phyloP scores from a whole-genome alignment of 2,888 invertebrate species.

The Pristionchus fissidentatus region DNA sequence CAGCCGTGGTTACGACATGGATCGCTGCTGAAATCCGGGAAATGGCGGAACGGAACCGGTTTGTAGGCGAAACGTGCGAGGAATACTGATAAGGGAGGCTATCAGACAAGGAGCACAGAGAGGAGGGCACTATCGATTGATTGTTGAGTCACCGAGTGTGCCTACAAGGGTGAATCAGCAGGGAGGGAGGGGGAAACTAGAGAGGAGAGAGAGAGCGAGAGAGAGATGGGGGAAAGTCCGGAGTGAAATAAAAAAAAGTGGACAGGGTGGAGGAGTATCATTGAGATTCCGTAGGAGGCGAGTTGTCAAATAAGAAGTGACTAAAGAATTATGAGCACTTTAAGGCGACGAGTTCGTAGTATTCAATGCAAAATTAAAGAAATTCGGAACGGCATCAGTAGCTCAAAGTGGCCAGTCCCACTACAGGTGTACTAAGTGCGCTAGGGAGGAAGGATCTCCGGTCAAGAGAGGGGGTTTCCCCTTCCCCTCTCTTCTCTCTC shows the following conservation, averaged over 20 bases:
- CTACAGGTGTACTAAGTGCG: conserved; percentile 43
- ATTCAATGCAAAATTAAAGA: too few species aligned
- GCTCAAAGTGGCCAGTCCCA: not conserved
- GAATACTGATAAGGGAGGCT: not conserved
- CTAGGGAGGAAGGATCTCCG: conserved; percentile 15
- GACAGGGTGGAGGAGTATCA: not conserved
- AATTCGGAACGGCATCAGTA: too few species aligned
- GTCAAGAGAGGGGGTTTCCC: conserved; percentile 1
- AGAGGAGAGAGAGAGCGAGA: not conserved
- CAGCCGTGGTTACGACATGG: not conserved
- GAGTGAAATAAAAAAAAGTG: not conserved
- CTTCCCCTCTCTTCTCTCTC: not conserved
- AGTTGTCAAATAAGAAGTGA: conserved; percentile 16
- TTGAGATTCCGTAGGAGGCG: not conserved
- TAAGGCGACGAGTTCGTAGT: not conserved
- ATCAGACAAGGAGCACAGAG: conserved; percentile 9
- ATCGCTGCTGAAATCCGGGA: not conserved
- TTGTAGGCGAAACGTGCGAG: too few species aligned
- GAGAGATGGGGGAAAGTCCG: not conserved
- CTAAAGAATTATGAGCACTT: not conserved
- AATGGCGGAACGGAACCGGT: not conserved
- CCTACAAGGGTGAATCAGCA: not conserved
- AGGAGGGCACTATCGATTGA: not conserved
- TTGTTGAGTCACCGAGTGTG: not conserved
- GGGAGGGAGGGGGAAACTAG: not conserved